phyloP scores from a whole-genome alignment of 2,113 vertebrate species.

The Zosterops pallidus region DNA sequence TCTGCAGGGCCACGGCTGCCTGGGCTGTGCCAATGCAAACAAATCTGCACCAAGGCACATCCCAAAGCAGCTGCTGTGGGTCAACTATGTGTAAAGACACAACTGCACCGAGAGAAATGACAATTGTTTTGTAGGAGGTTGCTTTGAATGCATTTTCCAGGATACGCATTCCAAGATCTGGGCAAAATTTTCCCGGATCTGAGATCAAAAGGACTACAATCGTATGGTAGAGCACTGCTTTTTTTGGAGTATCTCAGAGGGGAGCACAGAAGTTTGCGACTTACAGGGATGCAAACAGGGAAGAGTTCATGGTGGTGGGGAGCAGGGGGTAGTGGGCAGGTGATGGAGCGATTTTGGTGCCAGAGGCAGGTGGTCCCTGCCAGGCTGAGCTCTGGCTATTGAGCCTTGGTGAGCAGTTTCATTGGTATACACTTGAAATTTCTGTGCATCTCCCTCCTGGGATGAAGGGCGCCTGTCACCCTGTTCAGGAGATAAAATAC shows the following conservation, averaged over 20 bases:
- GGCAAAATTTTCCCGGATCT: neutral
- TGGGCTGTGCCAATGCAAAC: neutral
- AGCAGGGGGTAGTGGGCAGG: neutral
- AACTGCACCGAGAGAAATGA: neutral
- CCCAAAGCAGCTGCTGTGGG: neutral
- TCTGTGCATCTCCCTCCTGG: neutral
- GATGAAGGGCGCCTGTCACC: neutral
- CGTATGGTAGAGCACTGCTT: neutral
- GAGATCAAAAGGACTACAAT: neutral
- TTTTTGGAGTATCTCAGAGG: neutral
- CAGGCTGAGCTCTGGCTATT: neutral
- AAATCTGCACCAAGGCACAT: neutral
- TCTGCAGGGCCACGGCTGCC: neutral
- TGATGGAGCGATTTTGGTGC: rapidly evolving
- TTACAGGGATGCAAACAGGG: neutral
- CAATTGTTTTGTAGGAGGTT: neutral
- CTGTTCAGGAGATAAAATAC: neutral
- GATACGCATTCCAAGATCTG: neutral
- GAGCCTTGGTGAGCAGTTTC: neutral
- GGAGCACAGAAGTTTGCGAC: neutral
- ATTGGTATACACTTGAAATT: rapidly evolving
- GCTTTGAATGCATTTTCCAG: neutral
- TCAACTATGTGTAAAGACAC: neutral
- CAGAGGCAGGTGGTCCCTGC: neutral
- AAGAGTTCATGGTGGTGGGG: neutral